phyloP scores from a whole-genome alignment of 2,888 invertebrate genomes.

The Tinea trinotella region DNA sequence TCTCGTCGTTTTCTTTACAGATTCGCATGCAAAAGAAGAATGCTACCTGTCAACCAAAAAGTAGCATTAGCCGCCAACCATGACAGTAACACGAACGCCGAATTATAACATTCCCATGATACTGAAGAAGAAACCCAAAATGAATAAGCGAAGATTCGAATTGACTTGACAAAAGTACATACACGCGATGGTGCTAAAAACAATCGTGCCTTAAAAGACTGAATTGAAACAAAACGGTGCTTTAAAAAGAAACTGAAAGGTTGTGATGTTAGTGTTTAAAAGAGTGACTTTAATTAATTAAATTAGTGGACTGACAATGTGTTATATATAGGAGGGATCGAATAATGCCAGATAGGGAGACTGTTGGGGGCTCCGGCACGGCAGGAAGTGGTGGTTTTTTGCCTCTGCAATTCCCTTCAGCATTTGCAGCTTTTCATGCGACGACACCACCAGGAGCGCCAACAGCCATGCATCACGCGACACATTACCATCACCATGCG shows the following conservation, averaged over 20 bases:
- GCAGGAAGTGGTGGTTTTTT: constrained; percentile 71
- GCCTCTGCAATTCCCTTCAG: constrained; percentile 71
- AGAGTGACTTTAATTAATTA: background rate
- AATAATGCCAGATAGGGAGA: constrained; percentile 71
- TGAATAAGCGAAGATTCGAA: constrained; percentile 47
- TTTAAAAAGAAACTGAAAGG: constrained; percentile 1
- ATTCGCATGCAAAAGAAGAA: background rate
- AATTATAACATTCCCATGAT: constrained; percentile 13
- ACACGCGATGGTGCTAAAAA: constrained; percentile 12
- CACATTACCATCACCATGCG: constrained; percentile 66
- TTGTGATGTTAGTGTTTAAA: constrained; percentile 14
- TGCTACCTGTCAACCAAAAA: background rate
- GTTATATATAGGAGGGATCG: constrained; percentile 36
- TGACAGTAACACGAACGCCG: constrained; percentile 9
- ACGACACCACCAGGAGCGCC: constrained; percentile 73
- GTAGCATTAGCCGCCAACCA: constrained; percentile 27
- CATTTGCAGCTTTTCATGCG: constrained; percentile 75
- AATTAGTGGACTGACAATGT: constrained; percentile 8
- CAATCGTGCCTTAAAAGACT: constrained; percentile 13
- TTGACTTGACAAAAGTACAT: constrained; percentile 47
- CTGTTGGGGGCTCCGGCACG: constrained; percentile 69
- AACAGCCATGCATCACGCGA: constrained; percentile 72
- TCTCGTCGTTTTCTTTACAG: constrained; percentile 6
- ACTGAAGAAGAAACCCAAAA: constrained; percentile 20
- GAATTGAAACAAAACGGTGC: constrained; percentile 16